Evolutionary conservation across 2,888 invertebrate genomes (phyloP).

Genomic region (Oscheius onirici): DNA sequence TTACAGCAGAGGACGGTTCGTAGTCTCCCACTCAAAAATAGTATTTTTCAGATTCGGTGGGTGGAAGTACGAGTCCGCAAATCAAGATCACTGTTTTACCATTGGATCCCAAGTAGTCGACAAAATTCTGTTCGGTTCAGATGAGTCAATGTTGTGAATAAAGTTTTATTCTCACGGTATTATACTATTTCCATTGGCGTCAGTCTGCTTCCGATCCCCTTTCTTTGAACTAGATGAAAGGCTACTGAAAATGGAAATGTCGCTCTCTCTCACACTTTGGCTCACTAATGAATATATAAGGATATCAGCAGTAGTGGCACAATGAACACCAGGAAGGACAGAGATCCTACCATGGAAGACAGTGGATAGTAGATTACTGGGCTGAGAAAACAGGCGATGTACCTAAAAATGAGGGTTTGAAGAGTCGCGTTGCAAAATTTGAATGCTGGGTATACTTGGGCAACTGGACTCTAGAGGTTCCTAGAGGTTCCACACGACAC

Average conservation of each 20-base stretch:
- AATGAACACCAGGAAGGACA: constrained; percentile 61
- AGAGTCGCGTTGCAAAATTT: no score
- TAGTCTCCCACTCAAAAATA: neutral
- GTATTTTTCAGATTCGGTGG: constrained; percentile 57
- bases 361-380: constrained; percentile 60
- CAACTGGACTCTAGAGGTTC: no score
- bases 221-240: constrained; percentile 12
- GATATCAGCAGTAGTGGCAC: constrained; percentile 53
- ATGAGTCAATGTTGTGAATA: constrained; percentile 36
- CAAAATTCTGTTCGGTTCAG: constrained; percentile 37
- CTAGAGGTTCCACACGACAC: no score
- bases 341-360: constrained; percentile 43
- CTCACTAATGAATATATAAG: constrained; percentile 50
- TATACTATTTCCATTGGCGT: constrained; percentile 17
- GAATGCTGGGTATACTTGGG: no score
- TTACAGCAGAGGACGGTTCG: constrained; percentile 54
- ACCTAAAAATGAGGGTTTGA: constrained; percentile 47
- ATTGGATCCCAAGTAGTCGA: constrained; percentile 53
- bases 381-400: constrained; percentile 62
- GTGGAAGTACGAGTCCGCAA: constrained; percentile 65
- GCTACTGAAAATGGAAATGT: neutral
- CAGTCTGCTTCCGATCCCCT: neutral
- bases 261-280: neutral
- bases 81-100: constrained; percentile 64
- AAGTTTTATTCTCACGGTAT: neutral